phyloP scores from a whole-genome alignment of 2,888 invertebrate genomes.

The Harmothoe impar region DNA sequence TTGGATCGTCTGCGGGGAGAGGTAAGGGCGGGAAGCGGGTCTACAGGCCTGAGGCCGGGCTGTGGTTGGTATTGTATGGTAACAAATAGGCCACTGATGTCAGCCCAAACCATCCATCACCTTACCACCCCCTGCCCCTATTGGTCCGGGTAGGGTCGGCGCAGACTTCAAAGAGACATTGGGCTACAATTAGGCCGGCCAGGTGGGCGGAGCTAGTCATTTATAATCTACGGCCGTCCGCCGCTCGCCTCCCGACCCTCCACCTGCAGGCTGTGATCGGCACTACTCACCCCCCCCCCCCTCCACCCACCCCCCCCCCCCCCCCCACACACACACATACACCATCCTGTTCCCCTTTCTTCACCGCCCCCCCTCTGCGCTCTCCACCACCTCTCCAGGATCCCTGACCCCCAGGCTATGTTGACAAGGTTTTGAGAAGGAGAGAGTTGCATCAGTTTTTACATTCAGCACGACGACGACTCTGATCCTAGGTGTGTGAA shows the following conservation, averaged over 20 bases:
- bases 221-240: conserved; percentile 23
- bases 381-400: no score
- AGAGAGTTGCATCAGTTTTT: no score
- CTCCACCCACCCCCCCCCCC: background rate
- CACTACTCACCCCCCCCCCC: background rate
- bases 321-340: no score
- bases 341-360: no score
- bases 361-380: no score
- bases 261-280: background rate
- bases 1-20: conserved; percentile 18
- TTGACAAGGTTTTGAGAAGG: no score
- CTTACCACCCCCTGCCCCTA: background rate
- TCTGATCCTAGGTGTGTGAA: no score
- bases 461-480: no score
- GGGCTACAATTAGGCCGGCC: conserved; percentile 49
- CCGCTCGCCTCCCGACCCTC: background rate
- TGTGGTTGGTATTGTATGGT: background rate
- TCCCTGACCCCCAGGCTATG: no score
- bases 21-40: background rate
- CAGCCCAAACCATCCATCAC: background rate
- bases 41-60: background rate
- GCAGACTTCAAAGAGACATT: background rate
- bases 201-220: conserved; percentile 29
- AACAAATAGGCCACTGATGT: conserved; percentile 31
- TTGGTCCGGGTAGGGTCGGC: background rate